phyloP scores from a whole-genome alignment of 2,888 invertebrate species.

The Drosophila buzzatii region DNA sequence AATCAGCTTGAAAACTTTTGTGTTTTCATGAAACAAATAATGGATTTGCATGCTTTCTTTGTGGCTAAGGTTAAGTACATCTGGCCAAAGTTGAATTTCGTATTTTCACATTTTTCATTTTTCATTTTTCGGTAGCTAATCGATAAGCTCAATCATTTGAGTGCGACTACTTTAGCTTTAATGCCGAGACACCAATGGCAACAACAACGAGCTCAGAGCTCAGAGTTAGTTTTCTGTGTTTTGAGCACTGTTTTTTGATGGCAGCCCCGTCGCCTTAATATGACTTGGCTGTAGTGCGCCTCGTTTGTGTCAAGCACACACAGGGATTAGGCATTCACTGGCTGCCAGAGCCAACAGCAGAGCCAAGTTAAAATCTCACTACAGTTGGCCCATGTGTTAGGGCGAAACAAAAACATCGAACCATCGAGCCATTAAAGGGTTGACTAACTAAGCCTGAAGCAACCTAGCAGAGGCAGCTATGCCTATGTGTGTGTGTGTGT shows the following conservation, averaged over 20 bases:
- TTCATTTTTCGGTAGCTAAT: neutral
- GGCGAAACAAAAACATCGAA: slow-evolving; percentile 45
- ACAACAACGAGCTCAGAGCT: neutral
- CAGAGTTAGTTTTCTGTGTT: neutral
- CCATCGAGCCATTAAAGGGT: slow-evolving; percentile 24
- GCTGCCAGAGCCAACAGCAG: slow-evolving; percentile 25
- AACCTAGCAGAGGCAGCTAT: neutral
- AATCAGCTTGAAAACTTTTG: neutral
- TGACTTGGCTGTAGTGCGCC: neutral
- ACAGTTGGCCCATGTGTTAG: slow-evolving; percentile 26
- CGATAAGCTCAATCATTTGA: slow-evolving; percentile 13
- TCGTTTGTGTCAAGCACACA: slow-evolving; percentile 28
- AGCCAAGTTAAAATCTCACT: slow-evolving; percentile 17
- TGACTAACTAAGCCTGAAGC: slow-evolving; percentile 2
- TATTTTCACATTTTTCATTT: neutral
- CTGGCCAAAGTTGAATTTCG: neutral
- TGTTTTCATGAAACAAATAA: slow-evolving; percentile 6
- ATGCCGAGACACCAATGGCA: neutral
- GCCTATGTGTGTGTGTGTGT: neutral
- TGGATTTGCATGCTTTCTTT: slow-evolving; percentile 2
- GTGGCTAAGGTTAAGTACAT: neutral
- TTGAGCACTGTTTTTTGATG: neutral
- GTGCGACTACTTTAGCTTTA: slow-evolving; percentile 12
- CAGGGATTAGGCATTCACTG: slow-evolving; percentile 38
- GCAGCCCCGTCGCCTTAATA: neutral